Percentiles rank a stretch among this genome's conserved stretches.
phyloP scores from a whole-genome alignment of 1,140 invertebrate genomes.

The Chymomyza costata region DNA sequence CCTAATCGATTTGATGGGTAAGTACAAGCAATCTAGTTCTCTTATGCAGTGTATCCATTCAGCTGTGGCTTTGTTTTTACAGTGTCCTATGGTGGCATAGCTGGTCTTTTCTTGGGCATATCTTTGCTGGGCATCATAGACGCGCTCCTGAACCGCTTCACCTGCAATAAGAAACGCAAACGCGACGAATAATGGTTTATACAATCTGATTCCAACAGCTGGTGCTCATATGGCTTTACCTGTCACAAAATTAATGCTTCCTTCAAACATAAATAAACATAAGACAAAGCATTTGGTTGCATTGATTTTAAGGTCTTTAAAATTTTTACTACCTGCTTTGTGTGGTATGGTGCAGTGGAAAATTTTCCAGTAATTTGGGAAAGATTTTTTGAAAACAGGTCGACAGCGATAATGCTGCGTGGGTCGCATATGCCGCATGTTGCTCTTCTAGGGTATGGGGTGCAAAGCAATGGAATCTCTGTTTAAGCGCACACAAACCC shows the following conservation, averaged over 20 bases:
- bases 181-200: not conserved
- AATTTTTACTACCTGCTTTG: slow-evolving; percentile 43
- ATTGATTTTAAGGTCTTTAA: slow-evolving; percentile 10
- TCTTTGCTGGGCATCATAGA: slow-evolving; percentile 50
- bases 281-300: slow-evolving; percentile 3
- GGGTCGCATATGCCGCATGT: not conserved
- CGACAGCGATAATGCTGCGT: not conserved
- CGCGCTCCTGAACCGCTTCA: slow-evolving; percentile 38
- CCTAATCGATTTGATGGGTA: slow-evolving; percentile 55
- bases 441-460: slow-evolving; percentile 1
- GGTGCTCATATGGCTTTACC: slow-evolving; percentile 41
- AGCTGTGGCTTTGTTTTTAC: not conserved
- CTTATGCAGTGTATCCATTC: not conserved
- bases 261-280: slow-evolving; percentile 21
- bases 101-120: slow-evolving; percentile 53
- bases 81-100: slow-evolving; percentile 63
- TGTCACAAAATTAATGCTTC: slow-evolving; percentile 16
- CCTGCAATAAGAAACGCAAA: slow-evolving; percentile 26
- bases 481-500: slow-evolving; percentile 2
- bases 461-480: slow-evolving; percentile 10
- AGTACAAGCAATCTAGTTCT: not conserved
- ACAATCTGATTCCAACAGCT: slow-evolving; percentile 26
- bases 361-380: slow-evolving; percentile 30
- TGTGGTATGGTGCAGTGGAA: slow-evolving; percentile 42
- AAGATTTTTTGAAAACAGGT: not conserved